Base-by-base conservation (phyloP, 1,140 invertebrate species). In the Halesus radiatus region DNA sequence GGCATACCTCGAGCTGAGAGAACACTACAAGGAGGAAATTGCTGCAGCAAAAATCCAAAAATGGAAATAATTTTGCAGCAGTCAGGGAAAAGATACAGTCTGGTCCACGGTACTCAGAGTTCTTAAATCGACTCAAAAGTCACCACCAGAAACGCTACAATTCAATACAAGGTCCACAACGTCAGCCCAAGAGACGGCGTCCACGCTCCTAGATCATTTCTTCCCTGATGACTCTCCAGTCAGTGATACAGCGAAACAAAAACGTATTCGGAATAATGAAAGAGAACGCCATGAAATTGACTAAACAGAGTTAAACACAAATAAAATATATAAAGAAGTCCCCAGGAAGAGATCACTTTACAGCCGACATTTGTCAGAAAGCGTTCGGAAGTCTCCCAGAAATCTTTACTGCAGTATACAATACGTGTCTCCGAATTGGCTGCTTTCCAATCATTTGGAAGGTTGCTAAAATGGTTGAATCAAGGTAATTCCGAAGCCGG, bases 61-160 rank as follows among this genome's bases (percentile, higher is more conserved):
- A 4, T 58, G 56, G 56, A 58, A 58, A 58, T 3, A 58, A 8
- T 58, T 58, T 6, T 58, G 56, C 22, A 20, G n/a, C n/a, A 18
- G 7, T 7, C 56, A 58, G n/a, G n/a, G n/a, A 18, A 58, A 58
- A 58, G 56, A 58, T 7, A 58, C 56, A 7, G n/a, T 22, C n/a
- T 58, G 56, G 56, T 18, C 56, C 8, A n/a, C 56, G 22, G 56
- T 58, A 22, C 15, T 20, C n/a, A 58, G 56, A 58, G 22, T 58
- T n/a, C 18, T 58, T 7, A 58, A 58, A 58, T 6, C 56, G n/a
- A 58, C 56, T 16, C 56, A 58, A 58, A 20, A 58, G n/a, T 22
- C n/a, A n/a, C 56, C 56, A n/a, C 56, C 56, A 58, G 56, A 58
- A 58, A 58, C 56, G n/a, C 56, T 58, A 20, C 7, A 18, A 22